Evolutionary conservation across 2,113 vertebrate genomes (phyloP), one percentile per base, ranked within the genome.

Genomic region (Ramphastos sulfuratus): DNA sequence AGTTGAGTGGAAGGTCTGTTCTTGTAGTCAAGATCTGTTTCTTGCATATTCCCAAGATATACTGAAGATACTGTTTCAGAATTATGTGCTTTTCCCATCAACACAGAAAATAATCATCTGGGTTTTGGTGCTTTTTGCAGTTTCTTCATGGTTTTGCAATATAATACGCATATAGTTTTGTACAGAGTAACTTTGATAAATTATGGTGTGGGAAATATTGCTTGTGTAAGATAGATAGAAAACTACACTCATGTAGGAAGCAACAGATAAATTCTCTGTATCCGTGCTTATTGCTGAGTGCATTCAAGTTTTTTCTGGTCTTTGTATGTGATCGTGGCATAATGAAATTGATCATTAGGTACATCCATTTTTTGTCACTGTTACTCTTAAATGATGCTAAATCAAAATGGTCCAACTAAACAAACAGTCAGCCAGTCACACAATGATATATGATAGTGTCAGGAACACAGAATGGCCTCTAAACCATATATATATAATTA

Each of bases 371-470:
- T 89, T 61, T 91, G 42, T 50, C 65, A 84, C 82, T 75, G 42
- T 89, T 92, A 82, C 23, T 59, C 73, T 96, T 85, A 77, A 92
- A 94, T 44, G 48, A 92, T 93, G 54, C n/a, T 91, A 95, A 91
- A 95, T 93, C 87, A 83, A 83, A 84, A 52, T 74, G 30, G 48
- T 42, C 81, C 85, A 58, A 82, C 74, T 95, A 83, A 85, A 92
- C 70, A 92, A 96, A 96, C 81, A 71, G 15, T 85, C 66, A 89
- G 44, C 89, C 46, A 87, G 86, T 87, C 76, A 92, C 77, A 78
- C 58, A 83, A 23, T 89, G 90, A 96, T 97, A 96, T 96, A 96
- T 96, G 76, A 72, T 73, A 56, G 30, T 89, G 83, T 89, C 77
- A 92, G 61, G 84, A 97, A 90, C 70, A 79, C 50, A 75, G 80